Percentiles rank a stretch among this genome's conserved stretches.
phyloP scores from a whole-genome alignment of 1,140 invertebrate species.

The Acromyrmex charruanus region DNA sequence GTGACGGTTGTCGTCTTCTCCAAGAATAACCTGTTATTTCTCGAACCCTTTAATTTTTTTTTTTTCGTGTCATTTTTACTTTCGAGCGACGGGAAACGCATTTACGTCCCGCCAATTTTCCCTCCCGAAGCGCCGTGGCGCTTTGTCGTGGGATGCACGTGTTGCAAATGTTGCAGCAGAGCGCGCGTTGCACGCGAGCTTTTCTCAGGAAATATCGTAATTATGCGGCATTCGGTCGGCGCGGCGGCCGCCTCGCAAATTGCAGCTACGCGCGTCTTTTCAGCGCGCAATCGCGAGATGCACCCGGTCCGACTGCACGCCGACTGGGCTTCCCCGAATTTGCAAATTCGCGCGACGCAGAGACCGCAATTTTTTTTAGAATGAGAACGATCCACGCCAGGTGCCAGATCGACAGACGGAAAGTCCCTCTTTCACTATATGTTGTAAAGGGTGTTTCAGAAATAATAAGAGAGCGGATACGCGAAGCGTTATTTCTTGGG shows the following conservation, averaged over 20 bases:
- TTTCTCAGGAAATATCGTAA: conserved; percentile 55
- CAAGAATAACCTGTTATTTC: conserved; percentile 12
- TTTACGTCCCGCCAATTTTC: conserved; percentile 44
- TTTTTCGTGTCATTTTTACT: conserved; percentile 4
- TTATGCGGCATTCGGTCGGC: conserved; percentile 56
- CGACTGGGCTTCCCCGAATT: conserved; percentile 10
- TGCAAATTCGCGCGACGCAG: neutral
- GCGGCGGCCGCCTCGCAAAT: conserved; percentile 34
- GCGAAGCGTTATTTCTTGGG: neutral
- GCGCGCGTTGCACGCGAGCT: conserved; percentile 42
- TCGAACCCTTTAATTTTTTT: conserved; percentile 26
- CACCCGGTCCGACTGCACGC: neutral
- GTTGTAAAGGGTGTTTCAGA: conserved; percentile 8
- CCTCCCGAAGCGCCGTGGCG: conserved; percentile 16
- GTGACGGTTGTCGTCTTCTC: neutral
- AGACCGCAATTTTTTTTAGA: conserved; percentile 18
- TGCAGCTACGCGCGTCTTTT: conserved; percentile 50
- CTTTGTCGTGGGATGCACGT: conserved; percentile 36
- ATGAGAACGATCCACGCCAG: conserved; percentile 22
- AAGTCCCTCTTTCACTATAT: neutral
- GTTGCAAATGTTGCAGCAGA: conserved; percentile 32
- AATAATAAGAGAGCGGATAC: neutral
- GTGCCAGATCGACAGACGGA: conserved; percentile 42
- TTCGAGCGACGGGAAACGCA: conserved; percentile 11
- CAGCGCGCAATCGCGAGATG: conserved; percentile 3